A percentile compares a stretch with the other conserved stretches of the same genome.
These are phyloP conservation scores for Alsophila aescularia DNA, from an alignment of 2,888 invertebrate genomes.

Conservation along the genomic window DNA sequence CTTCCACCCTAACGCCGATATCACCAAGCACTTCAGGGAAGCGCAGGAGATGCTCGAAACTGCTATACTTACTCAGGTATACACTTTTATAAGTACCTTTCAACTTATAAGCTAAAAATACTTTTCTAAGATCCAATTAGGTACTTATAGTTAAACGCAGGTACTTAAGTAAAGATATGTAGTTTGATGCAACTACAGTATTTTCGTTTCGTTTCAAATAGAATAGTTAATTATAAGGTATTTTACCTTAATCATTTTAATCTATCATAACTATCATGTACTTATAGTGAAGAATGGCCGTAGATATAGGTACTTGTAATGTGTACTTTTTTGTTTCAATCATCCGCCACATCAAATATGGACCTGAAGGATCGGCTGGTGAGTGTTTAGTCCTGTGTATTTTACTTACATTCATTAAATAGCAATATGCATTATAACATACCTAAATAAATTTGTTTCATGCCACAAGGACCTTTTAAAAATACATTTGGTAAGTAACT, in stretches of 20 bases:
- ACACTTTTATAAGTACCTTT: neutral
- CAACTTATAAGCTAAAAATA: neutral
- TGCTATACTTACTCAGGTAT: constrained; percentile 91
- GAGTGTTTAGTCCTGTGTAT: constrained; percentile 45
- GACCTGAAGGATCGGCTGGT: constrained; percentile 72
- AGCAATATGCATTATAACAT: constrained; percentile 11
- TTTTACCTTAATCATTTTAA: too few relatives aligned
- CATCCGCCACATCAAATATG: constrained; percentile 40
- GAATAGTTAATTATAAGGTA: too few relatives aligned
- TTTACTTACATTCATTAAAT: neutral
- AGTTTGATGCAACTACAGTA: too few relatives aligned
- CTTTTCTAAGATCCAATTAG: neutral
- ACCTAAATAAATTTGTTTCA: constrained; percentile 46
- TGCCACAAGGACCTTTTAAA: constrained; percentile 78
- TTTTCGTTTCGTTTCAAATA: too few relatives aligned
- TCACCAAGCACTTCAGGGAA: constrained; percentile 95
- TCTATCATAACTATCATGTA: too few relatives aligned
- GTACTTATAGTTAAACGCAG: too few relatives aligned
- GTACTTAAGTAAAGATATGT: too few relatives aligned
- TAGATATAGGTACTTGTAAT: constrained; percentile 2
- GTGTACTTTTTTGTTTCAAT: constrained; percentile 43
- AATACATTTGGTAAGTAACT: constrained; percentile 69
- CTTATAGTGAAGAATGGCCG: too few relatives aligned
- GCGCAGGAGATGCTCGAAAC: constrained; percentile 90
- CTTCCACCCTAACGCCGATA: constrained; percentile 96